These are phyloP conservation scores for Sebastes kiyomatsui DNA, from an alignment of 2,797 vertebrate species.

Conservation along the genomic window DNA sequence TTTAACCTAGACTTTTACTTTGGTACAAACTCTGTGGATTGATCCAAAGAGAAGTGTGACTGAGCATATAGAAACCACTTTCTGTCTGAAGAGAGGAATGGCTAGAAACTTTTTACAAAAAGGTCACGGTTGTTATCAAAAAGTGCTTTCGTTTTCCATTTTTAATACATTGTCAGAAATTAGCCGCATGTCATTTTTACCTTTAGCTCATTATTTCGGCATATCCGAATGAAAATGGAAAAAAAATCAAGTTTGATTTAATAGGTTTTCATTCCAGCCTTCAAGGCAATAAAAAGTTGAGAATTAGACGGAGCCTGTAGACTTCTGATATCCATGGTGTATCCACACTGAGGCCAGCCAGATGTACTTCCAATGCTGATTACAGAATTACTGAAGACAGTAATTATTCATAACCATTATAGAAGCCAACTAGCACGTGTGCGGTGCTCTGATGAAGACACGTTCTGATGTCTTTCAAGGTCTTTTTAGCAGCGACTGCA, in stretches of 20 bases:
- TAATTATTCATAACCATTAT: conserved; percentile 65
- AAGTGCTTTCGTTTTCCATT: background rate
- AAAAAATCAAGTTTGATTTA: conserved; percentile 51
- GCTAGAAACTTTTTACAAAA: background rate
- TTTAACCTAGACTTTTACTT: conserved; percentile 13
- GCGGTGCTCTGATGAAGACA: conserved; percentile 34
- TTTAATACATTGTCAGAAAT: conserved; percentile 37
- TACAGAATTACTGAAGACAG: conserved; percentile 59
- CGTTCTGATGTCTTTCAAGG: conserved; percentile 5
- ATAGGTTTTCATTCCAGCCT: conserved; percentile 66
- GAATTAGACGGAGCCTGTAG: conserved; percentile 64
- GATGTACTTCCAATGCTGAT: conserved; percentile 49
- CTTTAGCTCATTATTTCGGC: conserved; percentile 22
- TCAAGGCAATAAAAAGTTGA: conserved; percentile 51
- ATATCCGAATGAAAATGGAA: conserved; percentile 32
- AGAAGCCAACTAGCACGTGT: conserved; percentile 27
- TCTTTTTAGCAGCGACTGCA: background rate
- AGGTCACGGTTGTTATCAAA: conserved; percentile 14
- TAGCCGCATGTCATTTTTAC: conserved; percentile 26
- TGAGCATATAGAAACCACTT: background rate
- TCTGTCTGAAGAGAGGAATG: background rate
- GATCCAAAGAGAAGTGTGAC: background rate
- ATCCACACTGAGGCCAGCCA: conserved; percentile 33
- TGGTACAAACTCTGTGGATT: background rate
- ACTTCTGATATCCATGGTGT: conserved; percentile 58